Evolutionary conservation across 2,888 invertebrate genomes (phyloP).

Genomic region (Caenorhabditis sulstoni): DNA sequence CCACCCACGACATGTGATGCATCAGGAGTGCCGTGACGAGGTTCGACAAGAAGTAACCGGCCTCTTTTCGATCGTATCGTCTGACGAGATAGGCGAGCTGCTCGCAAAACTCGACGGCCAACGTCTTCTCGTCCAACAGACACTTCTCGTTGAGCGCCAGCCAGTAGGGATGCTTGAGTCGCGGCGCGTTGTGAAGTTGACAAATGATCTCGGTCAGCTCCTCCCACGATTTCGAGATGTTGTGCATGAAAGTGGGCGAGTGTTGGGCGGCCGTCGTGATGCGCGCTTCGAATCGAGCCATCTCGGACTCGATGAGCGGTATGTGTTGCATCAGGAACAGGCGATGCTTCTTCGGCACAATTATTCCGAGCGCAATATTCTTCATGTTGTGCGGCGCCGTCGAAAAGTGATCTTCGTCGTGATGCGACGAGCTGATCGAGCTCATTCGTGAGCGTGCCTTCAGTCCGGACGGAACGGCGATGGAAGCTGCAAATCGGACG

Average conservation of each 20-base stretch:
- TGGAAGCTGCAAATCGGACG: conserved; percentile 18
- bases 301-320: conserved; percentile 74
- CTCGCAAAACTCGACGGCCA: conserved; percentile 71
- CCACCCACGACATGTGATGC: conserved; percentile 79
- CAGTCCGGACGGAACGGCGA: conserved; percentile 25
- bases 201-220: conserved; percentile 69
- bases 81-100: conserved; percentile 68
- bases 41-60: conserved; percentile 77
- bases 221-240: conserved; percentile 71
- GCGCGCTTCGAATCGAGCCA: conserved; percentile 67
- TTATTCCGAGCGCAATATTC: conserved; percentile 60
- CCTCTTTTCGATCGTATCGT: conserved; percentile 71
- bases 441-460: conserved; percentile 60
- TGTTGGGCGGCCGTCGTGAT: conserved; percentile 63
- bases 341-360: conserved; percentile 43
- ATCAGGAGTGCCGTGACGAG: conserved; percentile 76
- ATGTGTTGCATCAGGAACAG: conserved; percentile 72
- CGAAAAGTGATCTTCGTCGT: conserved; percentile 53
- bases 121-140: conserved; percentile 50
- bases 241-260: conserved; percentile 67
- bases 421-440: conserved; percentile 54
- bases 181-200: conserved; percentile 72
- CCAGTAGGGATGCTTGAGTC: conserved; percentile 75
- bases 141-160: conserved; percentile 64
- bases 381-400: background rate